Evolutionary conservation across 2,888 invertebrate genomes (phyloP), one percentile per base, ranked within the genome.

Genomic region (Liopterus haemorrhoidalis): DNA sequence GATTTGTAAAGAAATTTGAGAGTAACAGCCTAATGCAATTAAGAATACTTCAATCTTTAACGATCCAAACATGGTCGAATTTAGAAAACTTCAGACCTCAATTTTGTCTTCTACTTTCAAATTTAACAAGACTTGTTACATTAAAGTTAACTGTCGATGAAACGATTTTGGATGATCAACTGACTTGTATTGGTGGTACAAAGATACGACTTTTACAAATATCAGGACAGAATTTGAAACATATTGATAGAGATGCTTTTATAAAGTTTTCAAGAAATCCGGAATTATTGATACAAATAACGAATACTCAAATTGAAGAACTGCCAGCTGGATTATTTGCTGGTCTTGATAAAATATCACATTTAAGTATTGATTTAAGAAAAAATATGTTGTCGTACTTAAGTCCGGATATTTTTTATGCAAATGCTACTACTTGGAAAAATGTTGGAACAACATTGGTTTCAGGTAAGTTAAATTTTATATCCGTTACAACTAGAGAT

Each of bases 361-460:
- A 87, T 65, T 73, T 91, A 46, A 82, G 82, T 27, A 75, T 93
- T 48, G 90, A 92, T 68, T 73, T 92, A 53, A 80, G 86, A 50
- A 77, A 82, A 62, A 93, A 93, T 70, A 78, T 80, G 68, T 75
- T 92, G 61, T 77, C 81, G 22, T 79, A 82, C 46, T 73, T 92
- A 52, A 84, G 85, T 63, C 85, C 89, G 40, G 85, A 87, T 50
- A 83, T 86, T 50, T 84, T 92, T 64, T 91, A 91, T 66, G 85
- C 86, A 19, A 90, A 91, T 66, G 80, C 83, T 54, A 85, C 86
- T 16, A 81, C 82, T 57, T 90, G 90, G 90, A 89, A 89, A 67
- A 81, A 83, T 54, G 83, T 87, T 53, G 90, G 90, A 9, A 90
- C 91, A 4, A 85, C 87, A 61, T 76, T 89, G 63, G 80, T 91